Conservation (phyloP, 1,140 invertebrate species). For the Pseudachorutes palmiensis region DNA sequence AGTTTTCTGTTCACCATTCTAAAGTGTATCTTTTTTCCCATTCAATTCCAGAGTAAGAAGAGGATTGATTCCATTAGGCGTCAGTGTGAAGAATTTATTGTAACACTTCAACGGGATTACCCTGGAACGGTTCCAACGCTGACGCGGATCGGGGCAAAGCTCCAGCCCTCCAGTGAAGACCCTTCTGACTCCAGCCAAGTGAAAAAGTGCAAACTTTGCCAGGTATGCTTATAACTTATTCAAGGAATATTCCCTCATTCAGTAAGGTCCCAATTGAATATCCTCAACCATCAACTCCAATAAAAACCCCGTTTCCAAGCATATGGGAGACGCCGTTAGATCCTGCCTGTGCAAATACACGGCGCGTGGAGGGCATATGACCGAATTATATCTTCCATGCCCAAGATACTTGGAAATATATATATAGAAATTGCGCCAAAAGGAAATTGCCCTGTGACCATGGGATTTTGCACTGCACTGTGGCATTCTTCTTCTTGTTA, state of each 20-base stretch:
- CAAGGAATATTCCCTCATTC: neutral
- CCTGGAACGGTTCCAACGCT: conserved; percentile 33
- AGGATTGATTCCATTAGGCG: conserved; percentile 19
- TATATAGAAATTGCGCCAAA: no score
- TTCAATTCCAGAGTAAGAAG: neutral
- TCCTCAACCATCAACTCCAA: neutral
- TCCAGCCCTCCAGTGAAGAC: conserved; percentile 14
- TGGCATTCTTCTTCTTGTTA: no score
- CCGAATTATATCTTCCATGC: no score
- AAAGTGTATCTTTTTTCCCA: neutral
- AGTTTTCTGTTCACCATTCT: neutral
- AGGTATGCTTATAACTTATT: conserved; percentile 9
- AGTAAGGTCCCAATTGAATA: neutral
- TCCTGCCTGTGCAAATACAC: no score
- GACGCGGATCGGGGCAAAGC: conserved; percentile 30
- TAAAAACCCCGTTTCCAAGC: neutral
- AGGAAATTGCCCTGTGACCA: no score
- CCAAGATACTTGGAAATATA: no score
- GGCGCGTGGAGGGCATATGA: no score
- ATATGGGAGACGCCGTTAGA: no score
- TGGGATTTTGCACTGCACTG: no score
- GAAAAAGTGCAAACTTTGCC: conserved; percentile 4
- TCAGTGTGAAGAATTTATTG: conserved; percentile 36
- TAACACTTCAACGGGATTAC: conserved; percentile 28
- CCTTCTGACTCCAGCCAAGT: neutral